Percentiles rank a stretch among this genome's conserved stretches.
Evolutionary conservation across 2,888 invertebrate genomes (phyloP).

Genomic region (Cataglyphis livida): DNA sequence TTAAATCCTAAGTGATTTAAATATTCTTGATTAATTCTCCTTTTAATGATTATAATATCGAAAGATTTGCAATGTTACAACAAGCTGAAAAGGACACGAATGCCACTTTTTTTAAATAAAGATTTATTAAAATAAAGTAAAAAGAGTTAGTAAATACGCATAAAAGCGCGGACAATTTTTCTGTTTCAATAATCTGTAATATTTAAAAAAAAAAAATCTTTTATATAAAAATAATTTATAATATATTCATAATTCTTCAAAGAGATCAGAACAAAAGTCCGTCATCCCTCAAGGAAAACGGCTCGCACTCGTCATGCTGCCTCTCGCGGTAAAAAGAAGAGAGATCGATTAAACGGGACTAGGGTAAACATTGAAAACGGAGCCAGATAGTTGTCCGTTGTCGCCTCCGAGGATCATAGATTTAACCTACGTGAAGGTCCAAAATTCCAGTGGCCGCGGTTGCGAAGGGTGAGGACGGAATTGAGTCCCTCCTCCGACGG

Average conservation of each 20-base stretch:
- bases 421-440: conserved; percentile 43
- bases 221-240: not conserved
- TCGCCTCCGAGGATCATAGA: conserved; percentile 45
- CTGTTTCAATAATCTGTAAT: not conserved
- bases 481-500: conserved; percentile 23
- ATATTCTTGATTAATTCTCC: not conserved
- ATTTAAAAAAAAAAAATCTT: not conserved
- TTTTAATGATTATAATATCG: not conserved
- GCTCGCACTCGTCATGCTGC: conserved; percentile 12
- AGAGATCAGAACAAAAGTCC: conserved; percentile 4
- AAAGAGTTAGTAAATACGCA: not conserved
- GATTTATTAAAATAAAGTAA: not conserved
- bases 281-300: conserved; percentile 33
- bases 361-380: conserved; percentile 40
- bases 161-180: not conserved
- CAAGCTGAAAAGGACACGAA: not conserved
- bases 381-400: conserved; percentile 49
- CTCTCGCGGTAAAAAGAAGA: conserved; percentile 45
- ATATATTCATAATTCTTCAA: not conserved
- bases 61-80: not conserved
- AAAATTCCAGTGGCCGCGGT: conserved; percentile 31
- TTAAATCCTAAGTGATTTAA: not conserved
- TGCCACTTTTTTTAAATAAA: not conserved
- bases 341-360: conserved; percentile 43
- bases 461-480: conserved; percentile 18